Evolutionary conservation across 2,888 invertebrate species (phyloP).

Genomic region (Microplitis deprimator): DNA sequence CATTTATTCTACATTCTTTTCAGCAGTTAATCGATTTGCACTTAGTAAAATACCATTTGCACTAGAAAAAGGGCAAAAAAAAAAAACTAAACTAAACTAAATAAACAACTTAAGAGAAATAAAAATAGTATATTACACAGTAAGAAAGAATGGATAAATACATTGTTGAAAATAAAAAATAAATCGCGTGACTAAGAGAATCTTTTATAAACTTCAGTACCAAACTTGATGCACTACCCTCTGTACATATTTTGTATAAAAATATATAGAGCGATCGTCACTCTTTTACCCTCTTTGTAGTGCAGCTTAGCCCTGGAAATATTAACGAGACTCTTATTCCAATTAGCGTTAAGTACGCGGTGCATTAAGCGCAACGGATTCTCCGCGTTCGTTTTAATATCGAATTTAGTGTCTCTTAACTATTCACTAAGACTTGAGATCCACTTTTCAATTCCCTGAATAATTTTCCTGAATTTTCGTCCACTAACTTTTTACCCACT

Average conservation of each 20-base stretch:
- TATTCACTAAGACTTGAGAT: slow-evolving; percentile 32
- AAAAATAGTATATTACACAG: background rate
- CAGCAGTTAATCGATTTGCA: slow-evolving; percentile 31
- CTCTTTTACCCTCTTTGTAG: slow-evolving; percentile 21
- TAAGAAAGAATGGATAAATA: slow-evolving; percentile 11
- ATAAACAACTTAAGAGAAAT: background rate
- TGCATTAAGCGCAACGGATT: slow-evolving; percentile 59
- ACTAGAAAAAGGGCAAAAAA: slow-evolving; percentile 48
- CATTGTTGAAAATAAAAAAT: background rate
- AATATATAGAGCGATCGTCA: background rate
- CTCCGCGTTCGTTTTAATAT: slow-evolving; percentile 54
- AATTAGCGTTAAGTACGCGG: slow-evolving; percentile 61
- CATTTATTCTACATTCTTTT: slow-evolving; percentile 27
- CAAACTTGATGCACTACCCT: background rate
- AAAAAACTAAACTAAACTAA: background rate
- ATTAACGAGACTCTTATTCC: slow-evolving; percentile 63
- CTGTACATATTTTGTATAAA: background rate
- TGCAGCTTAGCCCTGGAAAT: slow-evolving; percentile 50
- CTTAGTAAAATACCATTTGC: slow-evolving; percentile 1
- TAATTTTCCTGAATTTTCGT: slow-evolving; percentile 39
- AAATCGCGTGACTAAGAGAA: slow-evolving; percentile 20
- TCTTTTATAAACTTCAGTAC: background rate
- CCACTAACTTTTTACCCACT: background rate
- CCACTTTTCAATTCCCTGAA: slow-evolving; percentile 30
- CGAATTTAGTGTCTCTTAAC: slow-evolving; percentile 54